These are phyloP conservation scores for Iguana delicatissima DNA, from an alignment of 2,797 vertebrate genomes.

Conservation along the genomic window DNA sequence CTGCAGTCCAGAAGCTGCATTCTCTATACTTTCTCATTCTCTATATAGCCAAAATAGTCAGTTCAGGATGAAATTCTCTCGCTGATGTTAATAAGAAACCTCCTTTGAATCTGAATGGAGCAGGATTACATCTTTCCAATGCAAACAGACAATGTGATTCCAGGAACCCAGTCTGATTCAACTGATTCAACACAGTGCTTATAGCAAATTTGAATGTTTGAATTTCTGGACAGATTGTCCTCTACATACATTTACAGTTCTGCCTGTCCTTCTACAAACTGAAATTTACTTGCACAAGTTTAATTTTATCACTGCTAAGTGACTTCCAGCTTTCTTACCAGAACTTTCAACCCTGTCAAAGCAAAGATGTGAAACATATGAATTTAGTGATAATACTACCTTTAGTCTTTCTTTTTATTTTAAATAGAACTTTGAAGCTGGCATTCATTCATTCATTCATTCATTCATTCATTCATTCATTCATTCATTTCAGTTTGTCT, in stretches of 20 bases:
- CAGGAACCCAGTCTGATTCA: not conserved
- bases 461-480: too few relatives aligned
- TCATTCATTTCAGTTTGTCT: not conserved
- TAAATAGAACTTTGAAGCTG: not conserved
- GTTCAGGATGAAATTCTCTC: not conserved
- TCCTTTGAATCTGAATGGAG: not conserved
- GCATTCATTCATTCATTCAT: not conserved
- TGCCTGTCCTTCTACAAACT: not conserved
- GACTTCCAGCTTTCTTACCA: not conserved
- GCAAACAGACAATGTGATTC: not conserved
- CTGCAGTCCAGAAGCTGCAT: not conserved
- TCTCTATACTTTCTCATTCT: not conserved
- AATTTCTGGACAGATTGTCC: not conserved
- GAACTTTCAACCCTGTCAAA: not conserved
- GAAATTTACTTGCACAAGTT: not conserved
- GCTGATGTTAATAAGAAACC: too few relatives aligned
- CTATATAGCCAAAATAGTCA: not conserved
- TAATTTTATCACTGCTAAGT: not conserved
- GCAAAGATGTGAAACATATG: not conserved
- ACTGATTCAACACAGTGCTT: not conserved
- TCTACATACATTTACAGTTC: not conserved
- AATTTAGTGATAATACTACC: not conserved
- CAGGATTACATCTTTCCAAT: not conserved
- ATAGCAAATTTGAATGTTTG: not conserved
- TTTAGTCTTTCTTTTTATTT: not conserved